Evolutionary conservation across 2,113 vertebrate genomes (phyloP).

Genomic region (Protobothrops flavoviridis): DNA sequence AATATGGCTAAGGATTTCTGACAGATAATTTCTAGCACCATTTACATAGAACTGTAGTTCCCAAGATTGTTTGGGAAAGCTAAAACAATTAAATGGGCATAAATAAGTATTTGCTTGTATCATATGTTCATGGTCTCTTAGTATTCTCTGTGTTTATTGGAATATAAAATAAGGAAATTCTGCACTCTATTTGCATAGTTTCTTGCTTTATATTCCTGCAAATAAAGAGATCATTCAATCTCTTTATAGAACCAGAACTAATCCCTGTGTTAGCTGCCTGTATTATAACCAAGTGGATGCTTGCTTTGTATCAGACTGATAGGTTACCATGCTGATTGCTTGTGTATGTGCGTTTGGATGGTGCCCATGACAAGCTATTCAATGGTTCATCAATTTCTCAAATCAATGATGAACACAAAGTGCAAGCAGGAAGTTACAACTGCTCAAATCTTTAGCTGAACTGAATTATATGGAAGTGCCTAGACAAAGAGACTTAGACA

Average conservation of each 20-base stretch:
- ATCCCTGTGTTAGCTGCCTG: not conserved
- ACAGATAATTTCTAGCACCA: not conserved
- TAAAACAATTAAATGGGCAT: not conserved
- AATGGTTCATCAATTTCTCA: not conserved
- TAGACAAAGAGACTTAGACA: slow-evolving; percentile 18
- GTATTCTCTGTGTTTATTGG: not conserved
- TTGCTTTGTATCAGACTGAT: not conserved
- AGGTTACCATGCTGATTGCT: slow-evolving; percentile 3
- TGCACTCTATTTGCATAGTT: not conserved
- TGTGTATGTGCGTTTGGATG: slow-evolving; percentile 27
- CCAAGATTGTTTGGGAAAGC: not conserved
- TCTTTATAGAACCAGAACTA: not conserved
- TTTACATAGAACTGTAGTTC: not conserved
- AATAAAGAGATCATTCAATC: not conserved
- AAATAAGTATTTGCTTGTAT: not conserved
- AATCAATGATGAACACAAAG: slow-evolving; percentile 1
- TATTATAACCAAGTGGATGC: not conserved
- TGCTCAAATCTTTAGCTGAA: slow-evolving; percentile 22
- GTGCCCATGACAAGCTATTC: slow-evolving; percentile 8
- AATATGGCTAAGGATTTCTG: not conserved
- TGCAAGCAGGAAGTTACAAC: slow-evolving; percentile 30
- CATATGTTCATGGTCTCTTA: not conserved
- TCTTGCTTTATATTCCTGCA: not conserved
- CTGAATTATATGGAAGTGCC: not conserved
- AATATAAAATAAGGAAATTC: not conserved